Evolutionary conservation across 2,113 vertebrate species (phyloP).

Genomic region (Cacatua alba): DNA sequence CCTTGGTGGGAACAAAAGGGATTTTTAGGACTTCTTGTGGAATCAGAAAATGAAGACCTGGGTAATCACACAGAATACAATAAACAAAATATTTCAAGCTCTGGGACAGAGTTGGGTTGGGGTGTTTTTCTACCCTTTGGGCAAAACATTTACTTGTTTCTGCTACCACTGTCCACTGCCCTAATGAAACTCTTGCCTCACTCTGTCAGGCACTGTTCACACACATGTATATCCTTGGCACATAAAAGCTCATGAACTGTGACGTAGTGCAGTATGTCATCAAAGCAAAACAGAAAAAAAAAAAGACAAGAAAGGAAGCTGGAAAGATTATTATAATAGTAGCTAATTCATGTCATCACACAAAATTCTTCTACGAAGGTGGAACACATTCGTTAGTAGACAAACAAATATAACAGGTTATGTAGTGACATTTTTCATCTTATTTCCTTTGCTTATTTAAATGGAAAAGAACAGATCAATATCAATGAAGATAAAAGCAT

Average conservation of each 20-base stretch:
- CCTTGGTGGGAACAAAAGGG: neutral
- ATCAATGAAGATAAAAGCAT: constrained; percentile 5
- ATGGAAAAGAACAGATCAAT: neutral
- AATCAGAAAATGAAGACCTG: neutral
- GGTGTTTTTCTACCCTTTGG: neutral
- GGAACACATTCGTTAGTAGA: neutral
- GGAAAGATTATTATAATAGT: neutral
- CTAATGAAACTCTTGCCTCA: neutral
- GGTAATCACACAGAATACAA: neutral
- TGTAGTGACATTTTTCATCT: neutral
- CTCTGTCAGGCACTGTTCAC: neutral
- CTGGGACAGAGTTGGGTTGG: neutral
- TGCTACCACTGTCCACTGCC: neutral
- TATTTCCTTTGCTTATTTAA: neutral
- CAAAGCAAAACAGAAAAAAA: neutral
- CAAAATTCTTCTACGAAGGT: neutral
- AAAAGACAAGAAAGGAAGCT: neutral
- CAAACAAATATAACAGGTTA: neutral
- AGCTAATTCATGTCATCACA: neutral
- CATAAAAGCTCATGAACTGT: neutral
- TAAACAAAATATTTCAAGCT: neutral
- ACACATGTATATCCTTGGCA: neutral
- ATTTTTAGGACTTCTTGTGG: neutral
- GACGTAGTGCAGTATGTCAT: neutral
- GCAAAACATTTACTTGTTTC: neutral